A percentile compares a stretch with the other conserved stretches of the same genome.
Conservation (phyloP, 2,888 invertebrate genomes). For the Dione vanillae region DNA sequence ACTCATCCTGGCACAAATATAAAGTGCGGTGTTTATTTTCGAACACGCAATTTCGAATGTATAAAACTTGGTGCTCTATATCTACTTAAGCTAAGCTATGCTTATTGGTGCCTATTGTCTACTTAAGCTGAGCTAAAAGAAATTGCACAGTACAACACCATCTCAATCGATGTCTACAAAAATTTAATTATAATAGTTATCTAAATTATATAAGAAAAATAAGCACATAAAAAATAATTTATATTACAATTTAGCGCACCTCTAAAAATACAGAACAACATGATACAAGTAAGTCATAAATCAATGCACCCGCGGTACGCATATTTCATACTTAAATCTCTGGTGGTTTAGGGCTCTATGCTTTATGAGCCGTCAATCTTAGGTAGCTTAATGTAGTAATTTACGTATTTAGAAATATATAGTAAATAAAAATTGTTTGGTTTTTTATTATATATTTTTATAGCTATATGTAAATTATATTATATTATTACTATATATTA, state of each 20-base stretch:
- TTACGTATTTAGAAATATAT: constrained; percentile 28
- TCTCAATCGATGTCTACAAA: too few relatives aligned
- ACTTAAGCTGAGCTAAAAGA: too few relatives aligned
- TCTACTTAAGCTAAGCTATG: too few relatives aligned
- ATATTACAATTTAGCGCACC: background rate
- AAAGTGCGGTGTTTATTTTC: too few relatives aligned
- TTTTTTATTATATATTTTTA: background rate
- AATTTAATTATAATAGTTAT: background rate
- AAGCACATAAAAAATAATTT: constrained; percentile 10
- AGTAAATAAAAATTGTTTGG: background rate
- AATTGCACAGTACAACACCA: too few relatives aligned
- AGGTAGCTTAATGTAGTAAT: constrained; percentile 57
- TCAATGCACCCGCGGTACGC: constrained; percentile 77
- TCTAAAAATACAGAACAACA: constrained; percentile 55
- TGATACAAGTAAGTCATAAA: constrained; percentile 74
- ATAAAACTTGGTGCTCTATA: too few relatives aligned
- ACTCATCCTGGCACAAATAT: too few relatives aligned
- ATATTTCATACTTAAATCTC: constrained; percentile 85
- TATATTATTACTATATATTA: too few relatives aligned
- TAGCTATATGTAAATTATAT: too few relatives aligned
- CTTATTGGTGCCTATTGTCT: too few relatives aligned
- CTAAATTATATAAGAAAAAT: background rate
- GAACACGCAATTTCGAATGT: too few relatives aligned
- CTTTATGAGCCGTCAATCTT: constrained; percentile 73
- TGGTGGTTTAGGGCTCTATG: constrained; percentile 64